A percentile compares a stretch with the other conserved stretches of the same genome.
phyloP scores from a whole-genome alignment of 2,797 vertebrate genomes.

The Myotis planiceps region DNA sequence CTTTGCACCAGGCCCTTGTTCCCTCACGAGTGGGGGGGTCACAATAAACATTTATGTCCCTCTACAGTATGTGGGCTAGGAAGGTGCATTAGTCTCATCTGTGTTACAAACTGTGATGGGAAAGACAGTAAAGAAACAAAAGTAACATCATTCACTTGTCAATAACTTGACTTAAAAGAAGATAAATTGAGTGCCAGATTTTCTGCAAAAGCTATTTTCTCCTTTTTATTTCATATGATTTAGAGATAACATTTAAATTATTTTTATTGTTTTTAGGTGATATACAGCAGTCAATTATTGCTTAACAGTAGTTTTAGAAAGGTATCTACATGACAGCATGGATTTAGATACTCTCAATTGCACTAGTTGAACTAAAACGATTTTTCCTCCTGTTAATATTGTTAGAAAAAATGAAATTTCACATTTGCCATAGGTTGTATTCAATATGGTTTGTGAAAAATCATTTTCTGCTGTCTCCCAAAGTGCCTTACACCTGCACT shows the following conservation, averaged over 20 bases:
- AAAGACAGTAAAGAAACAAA: neutral
- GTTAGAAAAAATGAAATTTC: neutral
- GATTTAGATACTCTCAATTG: neutral
- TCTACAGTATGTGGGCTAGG: neutral
- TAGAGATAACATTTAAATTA: neutral
- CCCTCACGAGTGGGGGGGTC: neutral
- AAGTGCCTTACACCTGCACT: neutral
- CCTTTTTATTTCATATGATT: neutral
- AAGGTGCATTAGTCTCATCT: neutral
- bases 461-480: slow-evolving; percentile 33
- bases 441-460: slow-evolving; percentile 34
- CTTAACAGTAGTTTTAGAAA: neutral
- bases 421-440: neutral
- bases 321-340: neutral
- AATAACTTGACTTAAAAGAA: neutral
- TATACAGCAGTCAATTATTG: neutral
- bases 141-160: neutral
- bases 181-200: neutral
- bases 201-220: neutral
- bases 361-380: neutral
- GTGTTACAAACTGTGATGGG: neutral
- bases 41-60: neutral
- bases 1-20: neutral
- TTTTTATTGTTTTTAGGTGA: neutral
- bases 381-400: neutral